phyloP scores from a whole-genome alignment of 2,888 invertebrate genomes.

The Diploptera punctata region DNA sequence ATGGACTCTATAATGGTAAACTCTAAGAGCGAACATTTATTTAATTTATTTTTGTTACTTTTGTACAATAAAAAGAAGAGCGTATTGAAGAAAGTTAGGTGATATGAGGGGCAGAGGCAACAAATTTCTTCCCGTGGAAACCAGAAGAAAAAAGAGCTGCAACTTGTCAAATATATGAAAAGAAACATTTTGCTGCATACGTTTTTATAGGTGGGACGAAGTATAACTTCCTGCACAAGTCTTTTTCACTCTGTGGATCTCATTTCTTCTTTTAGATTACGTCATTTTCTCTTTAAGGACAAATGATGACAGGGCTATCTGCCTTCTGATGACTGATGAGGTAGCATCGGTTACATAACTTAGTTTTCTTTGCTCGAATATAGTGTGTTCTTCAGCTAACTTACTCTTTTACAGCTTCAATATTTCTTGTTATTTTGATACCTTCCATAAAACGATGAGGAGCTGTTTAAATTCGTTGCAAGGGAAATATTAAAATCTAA shows the following conservation, averaged over 20 bases:
- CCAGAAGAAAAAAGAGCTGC: not conserved
- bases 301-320: constrained; percentile 27
- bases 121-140: not conserved
- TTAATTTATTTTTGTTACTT: no score
- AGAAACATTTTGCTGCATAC: not conserved
- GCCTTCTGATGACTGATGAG: constrained; percentile 12
- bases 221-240: not conserved
- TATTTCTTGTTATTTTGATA: no score
- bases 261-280: constrained; percentile 1
- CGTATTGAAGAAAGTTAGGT: no score
- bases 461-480: no score
- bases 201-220: constrained; percentile 1
- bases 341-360: constrained; percentile 3
- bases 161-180: not conserved
- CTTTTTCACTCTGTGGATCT: not conserved
- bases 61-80: not conserved
- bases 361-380: no score
- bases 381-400: no score
- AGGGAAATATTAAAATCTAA: no score
- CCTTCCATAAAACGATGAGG: no score
- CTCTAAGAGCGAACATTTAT: no score
- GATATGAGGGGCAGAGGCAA: not conserved
- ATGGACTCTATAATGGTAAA: no score
- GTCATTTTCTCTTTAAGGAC: constrained; percentile 3
- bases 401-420: no score